phyloP scores from a whole-genome alignment of 2,113 vertebrate genomes.

The Cebus imitator region DNA sequence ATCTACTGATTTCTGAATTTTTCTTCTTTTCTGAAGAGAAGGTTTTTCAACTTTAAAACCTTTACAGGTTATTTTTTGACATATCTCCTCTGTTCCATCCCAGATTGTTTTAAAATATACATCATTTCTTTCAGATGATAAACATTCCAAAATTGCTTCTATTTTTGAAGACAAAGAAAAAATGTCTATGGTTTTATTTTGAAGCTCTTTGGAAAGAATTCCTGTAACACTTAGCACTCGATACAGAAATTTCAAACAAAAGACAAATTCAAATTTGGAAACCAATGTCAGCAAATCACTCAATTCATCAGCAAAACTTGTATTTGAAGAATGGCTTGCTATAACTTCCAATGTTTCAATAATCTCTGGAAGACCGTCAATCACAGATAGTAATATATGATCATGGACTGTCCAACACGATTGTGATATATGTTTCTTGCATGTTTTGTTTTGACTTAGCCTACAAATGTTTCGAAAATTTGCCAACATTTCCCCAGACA shows the following conservation, averaged over 20 bases:
- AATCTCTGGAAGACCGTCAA: constrained; percentile 68
- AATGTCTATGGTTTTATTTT: constrained; percentile 71
- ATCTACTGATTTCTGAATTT: constrained; percentile 61
- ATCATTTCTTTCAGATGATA: constrained; percentile 74
- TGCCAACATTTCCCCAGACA: constrained; percentile 52
- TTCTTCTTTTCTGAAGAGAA: constrained; percentile 71
- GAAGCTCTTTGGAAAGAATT: constrained; percentile 78
- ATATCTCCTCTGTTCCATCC: constrained; percentile 70
- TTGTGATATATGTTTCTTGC: constrained; percentile 64
- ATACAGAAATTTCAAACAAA: constrained; percentile 77
- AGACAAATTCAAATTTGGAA: constrained; percentile 78
- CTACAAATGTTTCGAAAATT: constrained; percentile 66
- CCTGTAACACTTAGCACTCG: constrained; percentile 70
- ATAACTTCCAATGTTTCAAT: constrained; percentile 46
- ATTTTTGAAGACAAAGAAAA: constrained; percentile 78
- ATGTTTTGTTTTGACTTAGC: constrained; percentile 68
- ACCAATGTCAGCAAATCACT: constrained; percentile 55
- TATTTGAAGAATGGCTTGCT: constrained; percentile 46
- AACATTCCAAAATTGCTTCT: constrained; percentile 77
- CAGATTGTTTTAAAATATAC: constrained; percentile 65
- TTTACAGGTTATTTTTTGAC: constrained; percentile 67
- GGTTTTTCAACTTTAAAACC: constrained; percentile 77
- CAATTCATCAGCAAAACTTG: constrained; percentile 52
- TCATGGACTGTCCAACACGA: constrained; percentile 70
- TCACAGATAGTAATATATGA: constrained; percentile 56